phyloP scores from a whole-genome alignment of 2,113 vertebrate genomes.

The Corvus moneduloides region DNA sequence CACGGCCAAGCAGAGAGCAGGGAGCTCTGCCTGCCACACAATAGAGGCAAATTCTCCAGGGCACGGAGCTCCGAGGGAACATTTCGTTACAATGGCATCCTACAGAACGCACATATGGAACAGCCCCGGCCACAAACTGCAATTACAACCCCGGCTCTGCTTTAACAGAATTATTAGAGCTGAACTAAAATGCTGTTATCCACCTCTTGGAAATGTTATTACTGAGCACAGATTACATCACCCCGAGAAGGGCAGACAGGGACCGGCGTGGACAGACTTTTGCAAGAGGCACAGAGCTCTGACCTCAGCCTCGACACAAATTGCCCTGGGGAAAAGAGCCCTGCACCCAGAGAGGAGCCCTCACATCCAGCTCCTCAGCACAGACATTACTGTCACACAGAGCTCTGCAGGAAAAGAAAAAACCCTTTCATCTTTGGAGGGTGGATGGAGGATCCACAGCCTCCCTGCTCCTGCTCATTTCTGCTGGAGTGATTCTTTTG shows the following conservation, averaged over 20 bases:
- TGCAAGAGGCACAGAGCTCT: neutral
- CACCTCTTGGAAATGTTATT: conserved; percentile 1
- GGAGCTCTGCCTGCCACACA: neutral
- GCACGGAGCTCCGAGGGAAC: conserved; percentile 2
- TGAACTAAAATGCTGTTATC: conserved; percentile 53
- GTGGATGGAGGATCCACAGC: neutral
- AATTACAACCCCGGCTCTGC: neutral
- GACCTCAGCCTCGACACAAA: neutral
- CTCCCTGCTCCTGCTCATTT: neutral
- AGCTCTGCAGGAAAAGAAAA: neutral
- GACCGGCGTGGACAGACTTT: neutral
- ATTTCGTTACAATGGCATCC: conserved; percentile 7
- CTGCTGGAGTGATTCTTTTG: neutral
- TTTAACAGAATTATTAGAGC: conserved; percentile 64
- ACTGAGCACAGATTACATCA: conserved; percentile 2
- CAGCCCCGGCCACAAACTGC: neutral
- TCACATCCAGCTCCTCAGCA: neutral
- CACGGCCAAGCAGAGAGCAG: neutral
- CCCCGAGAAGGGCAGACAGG: neutral
- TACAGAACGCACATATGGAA: conserved; percentile 22
- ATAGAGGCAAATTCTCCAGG: neutral
- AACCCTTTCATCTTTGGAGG: fast-evolving
- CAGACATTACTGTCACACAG: neutral
- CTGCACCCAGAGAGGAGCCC: neutral
- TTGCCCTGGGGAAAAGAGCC: neutral